These are phyloP conservation scores for Heliconius cydno DNA, from an alignment of 2,888 invertebrate species.

Conservation along the genomic window DNA sequence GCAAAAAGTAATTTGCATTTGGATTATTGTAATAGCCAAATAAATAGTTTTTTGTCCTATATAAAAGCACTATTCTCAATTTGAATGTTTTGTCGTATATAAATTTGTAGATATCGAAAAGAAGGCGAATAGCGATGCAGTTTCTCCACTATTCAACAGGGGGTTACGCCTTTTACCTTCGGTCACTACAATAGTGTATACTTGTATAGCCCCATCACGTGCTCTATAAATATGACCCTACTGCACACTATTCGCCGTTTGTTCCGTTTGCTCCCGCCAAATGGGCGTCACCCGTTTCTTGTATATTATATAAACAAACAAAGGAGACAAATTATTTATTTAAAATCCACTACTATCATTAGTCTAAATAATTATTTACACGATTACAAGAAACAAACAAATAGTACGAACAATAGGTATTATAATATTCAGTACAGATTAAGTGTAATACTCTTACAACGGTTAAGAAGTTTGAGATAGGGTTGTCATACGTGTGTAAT, in stretches of 20 bases:
- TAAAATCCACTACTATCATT: not conserved
- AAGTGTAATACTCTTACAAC: not conserved
- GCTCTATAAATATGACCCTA: slow-evolving; percentile 28
- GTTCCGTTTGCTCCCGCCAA: slow-evolving; percentile 14
- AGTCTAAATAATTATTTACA: not conserved
- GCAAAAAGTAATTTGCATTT: not conserved
- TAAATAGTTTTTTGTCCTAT: not conserved
- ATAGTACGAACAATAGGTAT: not conserved
- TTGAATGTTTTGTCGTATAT: not conserved
- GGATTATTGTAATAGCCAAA: not conserved
- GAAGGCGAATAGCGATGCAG: slow-evolving; percentile 7
- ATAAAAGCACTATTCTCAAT: not conserved
- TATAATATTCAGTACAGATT: not conserved
- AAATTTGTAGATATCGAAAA: not conserved
- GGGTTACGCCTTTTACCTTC: slow-evolving; percentile 27
- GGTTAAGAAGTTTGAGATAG: not conserved
- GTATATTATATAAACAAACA: slow-evolving; percentile 9
- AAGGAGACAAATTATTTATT: not conserved
- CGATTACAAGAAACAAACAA: not conserved
- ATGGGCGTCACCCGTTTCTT: slow-evolving; percentile 21
- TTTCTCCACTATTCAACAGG: slow-evolving; percentile 12
- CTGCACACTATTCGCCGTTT: slow-evolving; percentile 19
- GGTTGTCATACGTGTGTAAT: slow-evolving; percentile 18
- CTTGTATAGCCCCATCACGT: slow-evolving; percentile 14
- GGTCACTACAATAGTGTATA: slow-evolving; percentile 26